Conservation (phyloP, 64 coral and sea anemone species). For the Pachyseris speciosa region DNA sequence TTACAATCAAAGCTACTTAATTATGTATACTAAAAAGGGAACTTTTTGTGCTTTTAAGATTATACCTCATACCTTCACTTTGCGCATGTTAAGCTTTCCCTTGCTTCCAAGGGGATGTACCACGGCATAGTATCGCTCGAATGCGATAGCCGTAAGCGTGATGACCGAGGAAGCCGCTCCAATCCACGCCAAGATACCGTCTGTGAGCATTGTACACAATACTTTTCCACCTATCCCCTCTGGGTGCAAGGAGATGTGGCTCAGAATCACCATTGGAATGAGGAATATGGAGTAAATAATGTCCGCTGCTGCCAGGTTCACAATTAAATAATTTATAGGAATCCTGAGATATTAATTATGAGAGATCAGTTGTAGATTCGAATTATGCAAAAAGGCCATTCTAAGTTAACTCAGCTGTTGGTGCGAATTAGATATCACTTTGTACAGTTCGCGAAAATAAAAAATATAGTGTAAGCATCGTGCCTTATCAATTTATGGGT, state of each 20-base stretch:
- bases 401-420: too few relatives aligned
- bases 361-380: too few relatives aligned
- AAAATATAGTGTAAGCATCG: too few relatives aligned
- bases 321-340: slow-evolving; percentile 16
- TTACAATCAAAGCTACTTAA: too few relatives aligned
- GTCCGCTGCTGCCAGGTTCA: slow-evolving; percentile 20
- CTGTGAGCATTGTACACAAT: neutral
- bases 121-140: slow-evolving; percentile 24
- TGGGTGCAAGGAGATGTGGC: neutral
- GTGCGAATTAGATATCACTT: too few relatives aligned
- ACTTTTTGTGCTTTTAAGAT: neutral
- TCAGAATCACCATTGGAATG: neutral
- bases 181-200: slow-evolving; percentile 5
- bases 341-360: too few relatives aligned
- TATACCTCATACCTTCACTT: neutral
- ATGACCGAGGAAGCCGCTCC: neutral
- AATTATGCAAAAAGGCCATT: too few relatives aligned
- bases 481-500: too few relatives aligned
- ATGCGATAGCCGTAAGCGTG: neutral
- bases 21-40: neutral
- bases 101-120: neutral
- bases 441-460: too few relatives aligned
- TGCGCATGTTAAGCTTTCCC: neutral
- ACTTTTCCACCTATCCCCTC: neutral
- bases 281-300: neutral